Base-by-base conservation (phyloP, 2,113 vertebrate species). In the Corapipo altera region DNA sequence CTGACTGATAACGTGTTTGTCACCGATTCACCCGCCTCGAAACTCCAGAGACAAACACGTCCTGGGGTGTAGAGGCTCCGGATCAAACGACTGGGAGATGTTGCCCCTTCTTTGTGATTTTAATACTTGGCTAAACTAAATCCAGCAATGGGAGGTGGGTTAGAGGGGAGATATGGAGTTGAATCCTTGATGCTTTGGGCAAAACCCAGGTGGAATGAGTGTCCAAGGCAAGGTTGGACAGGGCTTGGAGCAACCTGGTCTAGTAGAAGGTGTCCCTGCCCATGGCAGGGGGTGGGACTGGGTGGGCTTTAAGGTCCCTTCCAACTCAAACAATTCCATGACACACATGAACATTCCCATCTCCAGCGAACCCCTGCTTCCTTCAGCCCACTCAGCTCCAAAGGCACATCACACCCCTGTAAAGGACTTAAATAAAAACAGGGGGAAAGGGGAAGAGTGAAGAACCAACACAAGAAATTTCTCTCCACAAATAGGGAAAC, bases 401-500 rank as follows among this genome's bases (percentile, higher is more conserved):
- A 35, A 0, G 0, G 33, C 20, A 6, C 54, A 43, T 55, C 66
- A 27, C 41, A 39, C 4, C 33, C 51, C n/a, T 1, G 2, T 15
- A 61, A 89, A 28, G 37, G 30, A 67, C 49, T 65, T 18, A 28
- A 71, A 35, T 8, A 18, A 72, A 87, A 95, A 46, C 1, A 3
- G 16, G 46, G 52, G 9, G 13, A 77, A 84, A 77, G 52, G 18
- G 59, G 19, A 19, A 85, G 88, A 79, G n/a, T 5, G 59, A 89
- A 70, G 64, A 79, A 72, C 32, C 57, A 84, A 30, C 57, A 37
- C 12, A 22, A 88, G 89, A 85, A 92, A 85, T 91, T 90, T 94
- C 1, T 0, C 69, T 89, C 62, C 26, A 4, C 85, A 80, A 89
- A 87, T 1, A 58, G 46, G 88, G 80, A 76, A 95, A 67, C 12